phyloP scores from a whole-genome alignment of 2,113 vertebrate species.

The Rissa tridactyla region DNA sequence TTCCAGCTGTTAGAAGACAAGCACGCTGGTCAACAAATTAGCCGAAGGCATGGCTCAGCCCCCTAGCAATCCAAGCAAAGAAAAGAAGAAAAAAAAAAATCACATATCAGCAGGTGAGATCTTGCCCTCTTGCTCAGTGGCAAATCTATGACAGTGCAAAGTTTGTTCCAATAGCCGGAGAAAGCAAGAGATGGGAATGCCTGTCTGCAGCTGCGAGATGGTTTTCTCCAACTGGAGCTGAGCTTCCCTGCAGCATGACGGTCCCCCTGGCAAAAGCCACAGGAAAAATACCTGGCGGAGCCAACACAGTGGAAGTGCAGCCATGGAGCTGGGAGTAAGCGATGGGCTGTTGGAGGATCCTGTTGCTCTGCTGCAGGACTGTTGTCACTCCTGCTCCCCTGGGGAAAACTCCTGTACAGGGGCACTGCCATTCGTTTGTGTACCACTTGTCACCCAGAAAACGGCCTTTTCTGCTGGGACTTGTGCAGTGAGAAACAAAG shows the following conservation, averaged over 20 bases:
- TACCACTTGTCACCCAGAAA: not conserved
- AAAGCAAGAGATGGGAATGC: not conserved
- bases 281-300: not conserved
- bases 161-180: not conserved
- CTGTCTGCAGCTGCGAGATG: not conserved
- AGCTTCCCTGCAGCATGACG: not conserved
- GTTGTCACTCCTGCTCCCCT: not conserved
- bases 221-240: not conserved
- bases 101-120: not conserved
- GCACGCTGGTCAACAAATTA: not conserved
- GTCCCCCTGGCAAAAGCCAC: not conserved
- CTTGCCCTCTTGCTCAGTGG: not conserved
- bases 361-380: not conserved
- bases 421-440: not conserved
- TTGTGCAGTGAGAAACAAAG: not conserved
- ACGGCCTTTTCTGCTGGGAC: not conserved
- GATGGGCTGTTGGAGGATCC: not conserved
- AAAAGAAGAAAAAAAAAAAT: not conserved
- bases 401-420: not conserved
- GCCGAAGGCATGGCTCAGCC: not conserved
- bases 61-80: not conserved
- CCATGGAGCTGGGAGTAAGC: not conserved
- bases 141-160: not conserved
- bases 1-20: not conserved
- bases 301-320: not conserved